A percentile compares a stretch with the other conserved stretches of the same genome.
phyloP scores from a whole-genome alignment of 35 echinoderm and acorn worm species.

The Anneissia japonica region DNA sequence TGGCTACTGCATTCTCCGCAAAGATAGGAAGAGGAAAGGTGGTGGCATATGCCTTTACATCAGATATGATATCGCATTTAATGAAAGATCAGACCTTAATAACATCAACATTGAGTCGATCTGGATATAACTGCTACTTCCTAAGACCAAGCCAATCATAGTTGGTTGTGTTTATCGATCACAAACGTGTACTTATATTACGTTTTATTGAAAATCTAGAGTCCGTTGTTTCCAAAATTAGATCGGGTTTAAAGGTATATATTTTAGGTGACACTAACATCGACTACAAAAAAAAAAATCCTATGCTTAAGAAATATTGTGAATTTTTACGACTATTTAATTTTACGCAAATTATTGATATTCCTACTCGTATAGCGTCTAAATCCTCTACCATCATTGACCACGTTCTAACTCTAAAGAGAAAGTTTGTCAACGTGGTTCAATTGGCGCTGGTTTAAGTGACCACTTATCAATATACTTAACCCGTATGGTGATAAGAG shows the following conservation, averaged over 20 bases:
- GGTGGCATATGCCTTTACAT: constrained; percentile 23
- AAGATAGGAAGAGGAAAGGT: background rate
- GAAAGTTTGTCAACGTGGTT: background rate
- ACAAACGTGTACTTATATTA: background rate
- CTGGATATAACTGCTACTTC: constrained; percentile 1
- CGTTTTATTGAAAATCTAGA: background rate
- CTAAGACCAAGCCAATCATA: background rate
- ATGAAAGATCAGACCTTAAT: background rate
- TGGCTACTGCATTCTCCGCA: background rate
- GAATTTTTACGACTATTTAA: background rate
- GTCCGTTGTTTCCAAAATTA: background rate
- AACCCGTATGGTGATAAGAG: background rate
- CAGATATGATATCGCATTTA: constrained; percentile 7
- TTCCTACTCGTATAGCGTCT: background rate
- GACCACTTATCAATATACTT: background rate
- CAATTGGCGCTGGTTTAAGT: background rate
- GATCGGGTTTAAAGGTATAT: background rate
- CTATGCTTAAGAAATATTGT: background rate
- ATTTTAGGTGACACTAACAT: constrained; percentile 21
- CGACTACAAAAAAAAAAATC: background rate
- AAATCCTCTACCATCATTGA: background rate
- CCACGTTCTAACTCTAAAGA: constrained; percentile 15
- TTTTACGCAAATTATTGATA: constrained; percentile 1
- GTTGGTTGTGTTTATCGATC: constrained; percentile 7
- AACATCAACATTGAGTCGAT: background rate